Percentiles rank a stretch among this genome's conserved stretches.
Conservation (phyloP, 1,140 invertebrate species). For the Camponotus pennsylvanicus region DNA sequence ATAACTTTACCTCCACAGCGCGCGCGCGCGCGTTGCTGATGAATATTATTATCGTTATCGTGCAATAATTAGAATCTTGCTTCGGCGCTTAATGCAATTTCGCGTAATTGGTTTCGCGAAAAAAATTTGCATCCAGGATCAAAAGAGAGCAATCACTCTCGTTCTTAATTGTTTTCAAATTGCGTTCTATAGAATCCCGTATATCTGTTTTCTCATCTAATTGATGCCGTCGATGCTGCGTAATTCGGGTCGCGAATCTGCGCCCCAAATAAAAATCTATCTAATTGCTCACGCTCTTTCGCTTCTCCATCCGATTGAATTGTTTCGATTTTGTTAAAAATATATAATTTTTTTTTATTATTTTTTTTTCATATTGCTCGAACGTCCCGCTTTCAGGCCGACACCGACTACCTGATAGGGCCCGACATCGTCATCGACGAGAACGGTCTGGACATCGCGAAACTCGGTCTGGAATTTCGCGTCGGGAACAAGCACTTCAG, state of each 20-base stretch:
- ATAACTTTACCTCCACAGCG: constrained; percentile 47
- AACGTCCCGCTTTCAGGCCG: constrained; percentile 82
- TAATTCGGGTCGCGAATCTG: constrained; percentile 43
- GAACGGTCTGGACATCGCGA: constrained; percentile 90
- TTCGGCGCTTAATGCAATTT: constrained; percentile 54
- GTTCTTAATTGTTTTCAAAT: constrained; percentile 62
- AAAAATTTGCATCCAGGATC: constrained; percentile 58
- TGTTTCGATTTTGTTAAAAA: neutral
- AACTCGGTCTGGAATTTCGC: constrained; percentile 91
- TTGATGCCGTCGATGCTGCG: constrained; percentile 45
- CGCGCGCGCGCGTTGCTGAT: constrained; percentile 30
- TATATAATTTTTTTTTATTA: neutral
- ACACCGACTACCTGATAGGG: constrained; percentile 85
- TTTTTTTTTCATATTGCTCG: neutral
- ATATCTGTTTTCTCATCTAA: constrained; percentile 48
- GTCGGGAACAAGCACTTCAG: constrained; percentile 92
- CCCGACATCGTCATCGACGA: constrained; percentile 76
- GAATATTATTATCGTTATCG: constrained; percentile 63
- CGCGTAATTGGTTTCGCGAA: constrained; percentile 52
- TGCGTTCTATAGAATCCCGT: constrained; percentile 49
- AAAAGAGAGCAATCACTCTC: constrained; percentile 47
- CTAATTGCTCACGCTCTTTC: constrained; percentile 18
- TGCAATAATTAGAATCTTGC: constrained; percentile 63
- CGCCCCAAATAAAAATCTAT: constrained; percentile 34
- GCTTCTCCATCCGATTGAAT: neutral